Evolutionary conservation across 2,797 vertebrate species (phyloP).

Genomic region (Myotis myotis): DNA sequence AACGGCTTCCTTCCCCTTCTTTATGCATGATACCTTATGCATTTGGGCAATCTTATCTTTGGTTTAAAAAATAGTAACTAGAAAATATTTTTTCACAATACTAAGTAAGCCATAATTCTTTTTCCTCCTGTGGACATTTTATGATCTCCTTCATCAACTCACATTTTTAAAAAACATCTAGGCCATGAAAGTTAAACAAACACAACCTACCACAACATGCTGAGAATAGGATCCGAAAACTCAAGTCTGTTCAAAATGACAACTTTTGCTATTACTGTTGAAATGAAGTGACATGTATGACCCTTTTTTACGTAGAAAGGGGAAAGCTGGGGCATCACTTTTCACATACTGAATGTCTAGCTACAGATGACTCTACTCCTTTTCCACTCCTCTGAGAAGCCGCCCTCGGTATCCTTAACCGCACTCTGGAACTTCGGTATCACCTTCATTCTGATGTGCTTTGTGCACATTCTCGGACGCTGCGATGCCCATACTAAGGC

Average conservation of each 20-base stretch:
- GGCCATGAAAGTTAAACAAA: slow-evolving; percentile 31
- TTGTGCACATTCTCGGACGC: slow-evolving; percentile 70
- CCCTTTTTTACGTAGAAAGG: neutral
- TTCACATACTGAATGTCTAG: neutral
- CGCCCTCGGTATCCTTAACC: slow-evolving; percentile 15
- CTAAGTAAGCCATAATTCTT: neutral
- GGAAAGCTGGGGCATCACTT: neutral
- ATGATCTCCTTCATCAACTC: neutral
- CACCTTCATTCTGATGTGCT: slow-evolving; percentile 54
- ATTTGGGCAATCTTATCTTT: neutral
- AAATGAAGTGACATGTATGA: neutral
- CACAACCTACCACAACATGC: neutral
- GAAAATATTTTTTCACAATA: neutral
- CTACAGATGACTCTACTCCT: slow-evolving; percentile 34
- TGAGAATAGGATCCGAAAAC: slow-evolving; percentile 11
- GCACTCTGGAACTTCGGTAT: slow-evolving; percentile 49
- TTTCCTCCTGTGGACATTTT: slow-evolving; percentile 42
- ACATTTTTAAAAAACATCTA: slow-evolving; percentile 40
- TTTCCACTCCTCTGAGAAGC: neutral
- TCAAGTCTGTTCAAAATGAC: neutral
- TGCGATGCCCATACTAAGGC: slow-evolving; percentile 84
- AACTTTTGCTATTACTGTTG: neutral
- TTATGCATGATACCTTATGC: neutral
- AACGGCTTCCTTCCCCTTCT: neutral
- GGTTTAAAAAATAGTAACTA: neutral